These are phyloP conservation scores for Trichonephila inaurata DNA, from an alignment of 1,140 invertebrate species.

Conservation along the genomic window DNA sequence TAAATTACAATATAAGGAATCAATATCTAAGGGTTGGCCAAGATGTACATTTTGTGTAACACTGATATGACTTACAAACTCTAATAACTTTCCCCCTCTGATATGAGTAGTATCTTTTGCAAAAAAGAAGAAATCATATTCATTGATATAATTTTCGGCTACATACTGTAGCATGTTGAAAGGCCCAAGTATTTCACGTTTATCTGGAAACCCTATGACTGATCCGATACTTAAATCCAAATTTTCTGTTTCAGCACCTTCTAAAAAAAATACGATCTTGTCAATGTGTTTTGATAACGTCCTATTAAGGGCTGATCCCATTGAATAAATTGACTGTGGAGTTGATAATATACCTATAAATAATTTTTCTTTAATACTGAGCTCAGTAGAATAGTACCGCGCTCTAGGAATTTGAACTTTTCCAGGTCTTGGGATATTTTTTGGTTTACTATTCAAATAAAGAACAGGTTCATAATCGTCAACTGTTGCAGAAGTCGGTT, in stretches of 20 bases:
- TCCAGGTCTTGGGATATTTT: slow-evolving; percentile 76
- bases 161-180: slow-evolving; percentile 91
- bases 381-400: slow-evolving; percentile 94
- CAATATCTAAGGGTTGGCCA: slow-evolving; percentile 82
- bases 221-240: slow-evolving; percentile 80
- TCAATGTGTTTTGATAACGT: slow-evolving; percentile 89
- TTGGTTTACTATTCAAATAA: slow-evolving; percentile 83
- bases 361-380: slow-evolving; percentile 94
- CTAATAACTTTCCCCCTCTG: slow-evolving; percentile 86
- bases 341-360: slow-evolving; percentile 91
- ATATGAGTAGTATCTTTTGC: slow-evolving; percentile 90
- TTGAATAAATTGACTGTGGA: slow-evolving; percentile 86
- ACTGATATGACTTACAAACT: slow-evolving; percentile 88
- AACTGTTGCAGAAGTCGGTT: neutral
- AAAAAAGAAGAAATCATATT: slow-evolving; percentile 95
- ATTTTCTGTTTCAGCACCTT: slow-evolving; percentile 83
- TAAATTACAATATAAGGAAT: slow-evolving; percentile 76
- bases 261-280: slow-evolving; percentile 89
- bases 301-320: slow-evolving; percentile 89
- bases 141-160: slow-evolving; percentile 90
- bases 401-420: slow-evolving; percentile 84
- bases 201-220: slow-evolving; percentile 80
- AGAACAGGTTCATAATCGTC: slow-evolving; percentile 84
- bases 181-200: slow-evolving; percentile 79
- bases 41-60: slow-evolving; percentile 90